These are phyloP conservation scores for Characodon lateralis DNA, from an alignment of 2,797 vertebrate genomes.

Conservation along the genomic window DNA sequence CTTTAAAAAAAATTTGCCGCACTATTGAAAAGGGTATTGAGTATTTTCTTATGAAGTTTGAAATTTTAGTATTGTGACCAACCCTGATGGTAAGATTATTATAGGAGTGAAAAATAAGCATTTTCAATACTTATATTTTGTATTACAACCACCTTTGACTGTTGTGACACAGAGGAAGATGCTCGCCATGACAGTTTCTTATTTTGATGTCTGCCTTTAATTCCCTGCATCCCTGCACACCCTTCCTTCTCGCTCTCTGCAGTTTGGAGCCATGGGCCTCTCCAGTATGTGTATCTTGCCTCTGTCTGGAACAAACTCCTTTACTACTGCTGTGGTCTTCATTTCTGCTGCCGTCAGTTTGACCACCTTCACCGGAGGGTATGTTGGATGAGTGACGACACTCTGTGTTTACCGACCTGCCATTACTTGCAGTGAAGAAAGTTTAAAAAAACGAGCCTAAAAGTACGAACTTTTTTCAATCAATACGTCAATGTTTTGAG, in stretches of 20 bases:
- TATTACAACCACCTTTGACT: not conserved
- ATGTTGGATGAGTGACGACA: not conserved
- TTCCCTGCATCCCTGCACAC: not conserved
- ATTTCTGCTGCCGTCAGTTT: constrained; percentile 82
- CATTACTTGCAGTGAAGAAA: not conserved
- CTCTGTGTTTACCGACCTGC: not conserved
- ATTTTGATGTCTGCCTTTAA: not conserved
- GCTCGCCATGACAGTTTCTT: not conserved
- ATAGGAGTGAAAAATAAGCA: too few relatives aligned
- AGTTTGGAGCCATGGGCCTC: constrained; percentile 87
- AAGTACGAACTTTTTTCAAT: not conserved
- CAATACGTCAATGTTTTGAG: not conserved
- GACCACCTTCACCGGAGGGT: constrained; percentile 88
- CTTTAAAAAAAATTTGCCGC: too few relatives aligned
- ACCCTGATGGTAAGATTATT: too few relatives aligned
- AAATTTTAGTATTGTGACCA: too few relatives aligned
- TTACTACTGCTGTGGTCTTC: constrained; percentile 80
- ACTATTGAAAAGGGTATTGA: too few relatives aligned
- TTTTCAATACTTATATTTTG: too few relatives aligned
- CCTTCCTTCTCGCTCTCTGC: constrained; percentile 12
- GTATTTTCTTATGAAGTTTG: too few relatives aligned
- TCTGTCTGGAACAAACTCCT: constrained; percentile 80
- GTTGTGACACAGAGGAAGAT: not conserved
- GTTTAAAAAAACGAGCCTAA: not conserved
- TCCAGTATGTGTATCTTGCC: constrained; percentile 85